Conservation (phyloP, 2,888 invertebrate species). For the Cyclophora punctaria region DNA sequence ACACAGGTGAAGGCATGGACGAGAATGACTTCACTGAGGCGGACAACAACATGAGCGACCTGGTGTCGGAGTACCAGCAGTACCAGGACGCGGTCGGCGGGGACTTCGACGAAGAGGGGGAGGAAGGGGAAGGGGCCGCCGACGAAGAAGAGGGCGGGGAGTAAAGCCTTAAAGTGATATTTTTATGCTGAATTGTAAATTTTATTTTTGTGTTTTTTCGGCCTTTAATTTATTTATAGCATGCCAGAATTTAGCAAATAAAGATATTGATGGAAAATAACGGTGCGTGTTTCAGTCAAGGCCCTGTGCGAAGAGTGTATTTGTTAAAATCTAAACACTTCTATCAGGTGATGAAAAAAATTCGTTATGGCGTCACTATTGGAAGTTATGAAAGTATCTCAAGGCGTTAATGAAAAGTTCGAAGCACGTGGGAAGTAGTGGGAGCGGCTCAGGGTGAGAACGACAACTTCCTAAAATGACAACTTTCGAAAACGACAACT, state of each 20-base stretch:
- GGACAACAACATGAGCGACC: constrained; percentile 92
- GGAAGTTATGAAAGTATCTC: too few species aligned
- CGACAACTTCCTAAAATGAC: too few species aligned
- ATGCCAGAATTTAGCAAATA: not conserved
- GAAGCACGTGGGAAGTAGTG: too few species aligned
- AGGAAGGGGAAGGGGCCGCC: constrained; percentile 60
- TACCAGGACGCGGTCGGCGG: constrained; percentile 92
- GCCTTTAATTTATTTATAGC: constrained; percentile 9
- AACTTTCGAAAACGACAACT: too few species aligned
- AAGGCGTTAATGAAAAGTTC: too few species aligned
- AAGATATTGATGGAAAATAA: not conserved
- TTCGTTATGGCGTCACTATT: too few species aligned
- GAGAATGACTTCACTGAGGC: constrained; percentile 96
- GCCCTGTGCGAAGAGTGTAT: too few species aligned
- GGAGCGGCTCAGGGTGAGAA: too few species aligned
- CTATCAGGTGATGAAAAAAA: too few species aligned
- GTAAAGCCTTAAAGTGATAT: constrained; percentile 8
- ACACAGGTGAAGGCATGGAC: constrained; percentile 97
- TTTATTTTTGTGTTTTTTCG: constrained; percentile 16
- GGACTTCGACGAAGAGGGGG: constrained; percentile 70
- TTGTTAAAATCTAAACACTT: too few species aligned
- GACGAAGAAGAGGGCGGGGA: constrained; percentile 25
- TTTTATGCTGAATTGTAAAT: too few species aligned
- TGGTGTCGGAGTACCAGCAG: constrained; percentile 93
- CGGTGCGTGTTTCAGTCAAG: too few species aligned